Percentiles rank a stretch among this genome's conserved stretches.
Evolutionary conservation across 2,797 vertebrate species (phyloP).

Genomic region (Atherinosoma microstoma): DNA sequence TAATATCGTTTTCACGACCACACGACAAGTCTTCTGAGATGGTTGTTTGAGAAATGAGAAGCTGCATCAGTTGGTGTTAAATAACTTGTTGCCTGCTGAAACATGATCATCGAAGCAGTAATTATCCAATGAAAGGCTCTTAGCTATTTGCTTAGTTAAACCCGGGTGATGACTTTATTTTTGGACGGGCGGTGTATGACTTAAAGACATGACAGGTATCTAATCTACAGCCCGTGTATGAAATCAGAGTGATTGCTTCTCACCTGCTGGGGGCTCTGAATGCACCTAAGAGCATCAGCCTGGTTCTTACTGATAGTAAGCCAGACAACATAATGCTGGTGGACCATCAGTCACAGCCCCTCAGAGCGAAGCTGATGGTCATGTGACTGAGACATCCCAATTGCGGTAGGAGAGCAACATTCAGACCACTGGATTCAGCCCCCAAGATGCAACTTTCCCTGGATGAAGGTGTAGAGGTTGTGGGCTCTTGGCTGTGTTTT

Average conservation of each 20-base stretch:
- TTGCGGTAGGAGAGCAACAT: not conserved
- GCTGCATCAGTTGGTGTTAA: no score
- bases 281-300: not conserved
- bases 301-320: not conserved
- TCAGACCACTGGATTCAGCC: not conserved
- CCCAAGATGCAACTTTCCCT: not conserved
- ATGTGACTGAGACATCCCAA: not conserved
- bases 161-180: no score
- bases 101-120: no score
- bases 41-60: no score
- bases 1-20: no score
- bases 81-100: no score
- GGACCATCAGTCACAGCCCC: not conserved
- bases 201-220: not conserved
- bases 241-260: not conserved
- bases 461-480: not conserved
- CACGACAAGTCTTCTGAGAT: no score
- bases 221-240: not conserved
- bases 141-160: no score
- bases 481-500: not conserved
- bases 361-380: not conserved
- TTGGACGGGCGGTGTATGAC: no score
- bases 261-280: not conserved
- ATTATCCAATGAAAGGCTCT: no score
- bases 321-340: not conserved